Conservation (phyloP, 2,888 invertebrate genomes). For the Heliconius charithonia region DNA sequence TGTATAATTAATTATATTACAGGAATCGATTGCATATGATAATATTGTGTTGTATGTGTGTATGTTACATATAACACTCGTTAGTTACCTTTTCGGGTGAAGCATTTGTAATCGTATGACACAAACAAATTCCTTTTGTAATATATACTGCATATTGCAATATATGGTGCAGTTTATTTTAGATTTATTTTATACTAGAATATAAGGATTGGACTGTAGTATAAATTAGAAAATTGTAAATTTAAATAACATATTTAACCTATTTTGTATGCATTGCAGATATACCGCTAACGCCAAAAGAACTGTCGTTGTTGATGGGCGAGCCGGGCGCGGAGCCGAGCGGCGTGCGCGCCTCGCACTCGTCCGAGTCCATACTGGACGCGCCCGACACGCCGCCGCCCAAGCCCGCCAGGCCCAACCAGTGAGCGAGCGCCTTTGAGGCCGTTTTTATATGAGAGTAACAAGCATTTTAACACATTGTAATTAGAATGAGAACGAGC, state of each 20-base stretch:
- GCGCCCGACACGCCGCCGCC: slow-evolving; percentile 88
- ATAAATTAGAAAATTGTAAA: not conserved
- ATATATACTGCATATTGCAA: not conserved
- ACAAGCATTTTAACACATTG: too few species aligned
- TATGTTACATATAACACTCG: not conserved
- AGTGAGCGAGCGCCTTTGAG: slow-evolving; percentile 72
- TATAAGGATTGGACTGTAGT: not conserved
- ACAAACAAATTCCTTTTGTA: slow-evolving; percentile 1
- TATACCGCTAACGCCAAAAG: slow-evolving; percentile 92
- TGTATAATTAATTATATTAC: not conserved
- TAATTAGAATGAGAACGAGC: too few species aligned
- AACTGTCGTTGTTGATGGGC: slow-evolving; percentile 87
- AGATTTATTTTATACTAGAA: not conserved
- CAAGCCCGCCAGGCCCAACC: slow-evolving; percentile 92
- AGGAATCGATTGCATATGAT: not conserved
- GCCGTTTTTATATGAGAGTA: too few species aligned
- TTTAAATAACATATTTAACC: not conserved
- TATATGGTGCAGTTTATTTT: not conserved
- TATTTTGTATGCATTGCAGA: slow-evolving; percentile 78
- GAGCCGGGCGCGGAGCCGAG: slow-evolving; percentile 82
- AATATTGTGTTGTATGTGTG: not conserved
- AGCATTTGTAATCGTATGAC: slow-evolving; percentile 12
- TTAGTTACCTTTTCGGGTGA: slow-evolving; percentile 1
- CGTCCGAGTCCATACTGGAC: slow-evolving; percentile 90
- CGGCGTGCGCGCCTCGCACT: slow-evolving; percentile 90